Conservation (phyloP, 2,113 vertebrate species). For the Cyphomyrus discorhynchus region DNA sequence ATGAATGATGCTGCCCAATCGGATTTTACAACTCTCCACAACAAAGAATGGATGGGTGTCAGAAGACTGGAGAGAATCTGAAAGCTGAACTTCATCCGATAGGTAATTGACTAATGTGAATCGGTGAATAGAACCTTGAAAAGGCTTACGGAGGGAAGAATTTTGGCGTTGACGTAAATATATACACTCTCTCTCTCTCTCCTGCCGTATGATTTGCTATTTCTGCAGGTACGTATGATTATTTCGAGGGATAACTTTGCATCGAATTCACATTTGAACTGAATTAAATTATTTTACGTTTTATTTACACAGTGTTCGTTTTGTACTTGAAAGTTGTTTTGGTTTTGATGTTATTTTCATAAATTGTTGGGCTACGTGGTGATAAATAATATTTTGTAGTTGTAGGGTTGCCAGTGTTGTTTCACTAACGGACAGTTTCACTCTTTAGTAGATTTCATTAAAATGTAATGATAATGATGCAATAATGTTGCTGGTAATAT, state of each 20-base stretch:
- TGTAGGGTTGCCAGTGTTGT: background rate
- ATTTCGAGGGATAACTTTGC: background rate
- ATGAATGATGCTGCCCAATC: constrained; percentile 65
- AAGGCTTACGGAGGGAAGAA: background rate
- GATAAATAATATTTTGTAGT: background rate
- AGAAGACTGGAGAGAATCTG: constrained; percentile 13
- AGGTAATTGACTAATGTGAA: background rate
- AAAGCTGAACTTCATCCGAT: background rate
- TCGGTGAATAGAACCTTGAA: background rate
- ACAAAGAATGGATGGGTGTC: constrained; percentile 49
- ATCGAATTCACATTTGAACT: background rate
- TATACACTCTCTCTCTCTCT: background rate
- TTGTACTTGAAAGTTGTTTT: background rate
- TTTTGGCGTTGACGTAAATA: background rate
- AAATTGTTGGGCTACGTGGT: background rate
- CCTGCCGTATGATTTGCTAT: background rate
- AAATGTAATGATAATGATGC: background rate
- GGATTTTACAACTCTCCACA: constrained; percentile 41
- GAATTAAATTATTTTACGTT: background rate
- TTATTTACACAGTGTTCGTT: background rate
- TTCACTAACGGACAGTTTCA: background rate
- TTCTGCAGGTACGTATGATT: background rate
- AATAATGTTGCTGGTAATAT: background rate
- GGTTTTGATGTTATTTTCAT: background rate
- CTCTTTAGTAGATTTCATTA: background rate